A percentile compares a stretch with the other conserved stretches of the same genome.
These are phyloP conservation scores for Lasioglossum calceatum DNA, from an alignment of 2,888 invertebrate genomes.

Conservation along the genomic window DNA sequence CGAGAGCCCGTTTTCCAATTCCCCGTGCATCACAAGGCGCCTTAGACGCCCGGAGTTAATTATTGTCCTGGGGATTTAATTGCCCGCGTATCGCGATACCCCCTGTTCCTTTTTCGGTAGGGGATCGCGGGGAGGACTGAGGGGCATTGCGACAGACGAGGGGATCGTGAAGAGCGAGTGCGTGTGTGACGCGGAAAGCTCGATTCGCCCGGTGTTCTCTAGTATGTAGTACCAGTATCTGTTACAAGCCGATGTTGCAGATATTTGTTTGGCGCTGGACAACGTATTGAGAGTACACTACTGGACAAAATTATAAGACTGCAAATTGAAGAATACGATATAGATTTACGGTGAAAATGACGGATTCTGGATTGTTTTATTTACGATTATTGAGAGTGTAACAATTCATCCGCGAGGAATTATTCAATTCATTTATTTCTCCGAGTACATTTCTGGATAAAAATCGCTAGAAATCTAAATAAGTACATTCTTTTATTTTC, in stretches of 20 bases:
- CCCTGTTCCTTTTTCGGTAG: constrained; percentile 44
- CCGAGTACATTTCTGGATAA: no score
- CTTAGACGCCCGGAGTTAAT: constrained; percentile 78
- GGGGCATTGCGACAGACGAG: background rate
- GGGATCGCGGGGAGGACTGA: background rate
- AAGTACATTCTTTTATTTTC: no score
- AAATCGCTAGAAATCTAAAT: no score
- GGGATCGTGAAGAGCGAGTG: constrained; percentile 58
- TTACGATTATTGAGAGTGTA: no score
- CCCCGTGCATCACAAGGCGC: constrained; percentile 74
- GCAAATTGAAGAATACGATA: background rate
- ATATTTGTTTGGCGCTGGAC: constrained; percentile 51
- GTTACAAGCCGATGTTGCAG: constrained; percentile 66
- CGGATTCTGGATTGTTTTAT: no score
- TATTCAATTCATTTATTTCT: no score
- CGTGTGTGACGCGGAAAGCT: constrained; percentile 63
- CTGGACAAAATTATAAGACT: background rate
- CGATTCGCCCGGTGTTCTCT: constrained; percentile 54
- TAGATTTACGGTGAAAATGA: no score
- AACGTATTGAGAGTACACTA: constrained; percentile 40
- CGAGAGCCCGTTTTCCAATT: constrained; percentile 78
- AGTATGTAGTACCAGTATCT: constrained; percentile 67
- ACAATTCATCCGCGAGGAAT: no score
- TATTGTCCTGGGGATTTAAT: constrained; percentile 82
- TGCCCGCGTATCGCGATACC: constrained; percentile 75